Conservation (phyloP, 2,797 vertebrate genomes). For the Anguilla pacifica region DNA sequence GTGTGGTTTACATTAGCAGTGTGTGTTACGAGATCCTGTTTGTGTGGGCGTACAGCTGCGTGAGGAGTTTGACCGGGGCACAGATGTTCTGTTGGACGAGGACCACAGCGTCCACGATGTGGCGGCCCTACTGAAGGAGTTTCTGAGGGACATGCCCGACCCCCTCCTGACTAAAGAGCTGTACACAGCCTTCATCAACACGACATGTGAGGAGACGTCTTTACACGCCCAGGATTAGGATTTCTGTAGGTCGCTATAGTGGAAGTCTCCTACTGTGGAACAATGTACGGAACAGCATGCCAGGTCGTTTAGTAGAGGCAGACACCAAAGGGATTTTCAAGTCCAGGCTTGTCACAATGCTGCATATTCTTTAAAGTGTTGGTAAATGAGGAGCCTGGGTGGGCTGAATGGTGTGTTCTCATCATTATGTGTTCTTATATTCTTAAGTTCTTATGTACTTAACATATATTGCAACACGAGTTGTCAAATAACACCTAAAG, state of each 20-base stretch:
- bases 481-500: not conserved
- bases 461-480: not conserved
- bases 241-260: too few species aligned
- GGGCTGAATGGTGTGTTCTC: not conserved
- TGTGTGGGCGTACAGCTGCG: conserved; percentile 75
- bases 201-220: conserved; percentile 69
- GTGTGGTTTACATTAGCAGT: not conserved
- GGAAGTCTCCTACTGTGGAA: not conserved
- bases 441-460: not conserved
- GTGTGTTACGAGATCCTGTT: not conserved
- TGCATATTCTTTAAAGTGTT: not conserved
- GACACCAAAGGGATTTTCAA: not conserved
- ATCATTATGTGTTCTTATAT: not conserved
- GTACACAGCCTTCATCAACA: conserved; percentile 93
- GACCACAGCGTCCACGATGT: conserved; percentile 93
- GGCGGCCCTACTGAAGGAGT: conserved; percentile 92
- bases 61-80: conserved; percentile 90
- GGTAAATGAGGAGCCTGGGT: not conserved
- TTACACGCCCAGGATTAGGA: too few species aligned
- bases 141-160: conserved; percentile 94
- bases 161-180: conserved; percentile 93
- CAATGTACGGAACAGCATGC: not conserved
- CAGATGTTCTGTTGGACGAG: conserved; percentile 86
- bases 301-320: not conserved
- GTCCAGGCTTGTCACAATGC: not conserved